phyloP scores from a whole-genome alignment of 2,797 vertebrate genomes.

The Oophaga sylvatica region DNA sequence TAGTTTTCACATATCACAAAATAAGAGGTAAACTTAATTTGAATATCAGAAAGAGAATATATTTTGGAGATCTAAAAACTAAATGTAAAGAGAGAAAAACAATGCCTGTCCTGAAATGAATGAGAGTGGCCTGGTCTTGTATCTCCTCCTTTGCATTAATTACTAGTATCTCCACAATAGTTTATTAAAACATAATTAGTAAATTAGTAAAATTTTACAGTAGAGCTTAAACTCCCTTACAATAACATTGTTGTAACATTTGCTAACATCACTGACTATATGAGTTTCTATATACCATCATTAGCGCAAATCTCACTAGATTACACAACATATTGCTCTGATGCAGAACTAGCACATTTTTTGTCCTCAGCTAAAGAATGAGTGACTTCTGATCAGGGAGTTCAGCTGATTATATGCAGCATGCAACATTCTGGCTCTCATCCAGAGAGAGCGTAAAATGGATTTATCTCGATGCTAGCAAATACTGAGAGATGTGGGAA shows the following conservation, averaged over 20 bases:
- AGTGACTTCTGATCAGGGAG: slow-evolving; percentile 66
- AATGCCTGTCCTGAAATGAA: too few relatives aligned
- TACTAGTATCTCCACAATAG: neutral
- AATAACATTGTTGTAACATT: neutral
- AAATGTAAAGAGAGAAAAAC: too few relatives aligned
- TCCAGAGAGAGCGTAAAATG: slow-evolving; percentile 66
- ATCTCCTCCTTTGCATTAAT: too few relatives aligned
- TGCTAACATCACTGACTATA: neutral
- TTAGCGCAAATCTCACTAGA: slow-evolving; percentile 30
- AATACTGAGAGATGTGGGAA: slow-evolving; percentile 66
- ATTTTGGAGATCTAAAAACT: too few relatives aligned
- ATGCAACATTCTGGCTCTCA: slow-evolving; percentile 66
- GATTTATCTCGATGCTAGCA: slow-evolving; percentile 65
- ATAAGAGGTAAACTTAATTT: too few relatives aligned
- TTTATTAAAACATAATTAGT: neutral
- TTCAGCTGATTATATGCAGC: slow-evolving; percentile 59
- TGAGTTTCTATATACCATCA: slow-evolving; percentile 12
- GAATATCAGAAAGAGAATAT: too few relatives aligned
- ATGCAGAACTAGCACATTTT: slow-evolving; percentile 59
- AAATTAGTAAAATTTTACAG: slow-evolving; percentile 42
- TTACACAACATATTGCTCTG: slow-evolving; percentile 14
- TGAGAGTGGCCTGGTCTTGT: too few relatives aligned
- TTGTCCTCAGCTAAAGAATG: slow-evolving; percentile 62
- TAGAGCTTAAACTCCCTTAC: neutral
- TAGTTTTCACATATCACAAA: too few relatives aligned